Evolutionary conservation across 30 jellyfish, hydroid and myxozoan genomes (phyloP).

Genomic region (Aurelia aurita complex sp. Pacific): DNA sequence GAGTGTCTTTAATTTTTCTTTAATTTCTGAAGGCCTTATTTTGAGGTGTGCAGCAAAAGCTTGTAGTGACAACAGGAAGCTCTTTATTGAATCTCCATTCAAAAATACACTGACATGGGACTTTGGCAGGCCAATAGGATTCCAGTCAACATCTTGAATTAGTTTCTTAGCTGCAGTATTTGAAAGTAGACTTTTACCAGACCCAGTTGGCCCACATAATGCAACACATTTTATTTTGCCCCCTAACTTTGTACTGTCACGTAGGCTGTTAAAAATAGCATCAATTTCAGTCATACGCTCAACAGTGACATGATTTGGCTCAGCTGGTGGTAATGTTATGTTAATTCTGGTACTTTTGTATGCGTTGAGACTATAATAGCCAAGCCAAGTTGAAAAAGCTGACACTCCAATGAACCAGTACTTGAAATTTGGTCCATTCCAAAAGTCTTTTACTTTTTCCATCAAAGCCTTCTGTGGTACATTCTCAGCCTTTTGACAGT

Average conservation of each 20-base stretch:
- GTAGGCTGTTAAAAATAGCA: not conserved
- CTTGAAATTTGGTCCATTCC: slow-evolving; percentile 94
- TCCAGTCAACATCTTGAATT: slow-evolving; percentile 59
- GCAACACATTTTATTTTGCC: slow-evolving; percentile 52
- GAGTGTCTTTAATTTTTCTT: slow-evolving; percentile 27
- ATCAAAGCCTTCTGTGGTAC: not conserved
- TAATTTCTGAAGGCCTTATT: slow-evolving; percentile 68
- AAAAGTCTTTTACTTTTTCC: slow-evolving; percentile 51
- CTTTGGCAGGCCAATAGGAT: slow-evolving; percentile 82
- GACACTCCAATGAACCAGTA: slow-evolving; percentile 97
- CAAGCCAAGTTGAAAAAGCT: slow-evolving; percentile 77
- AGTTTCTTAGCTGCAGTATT: slow-evolving; percentile 55
- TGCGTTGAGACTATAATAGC: slow-evolving; percentile 83
- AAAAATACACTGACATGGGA: slow-evolving; percentile 76
- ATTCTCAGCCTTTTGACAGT: slow-evolving; percentile 16
- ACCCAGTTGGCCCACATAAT: slow-evolving; percentile 86
- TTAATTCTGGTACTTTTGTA: slow-evolving; percentile 79
- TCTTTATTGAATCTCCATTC: slow-evolving; percentile 63
- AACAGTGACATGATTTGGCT: slow-evolving; percentile 76
- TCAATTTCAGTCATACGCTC: slow-evolving; percentile 50
- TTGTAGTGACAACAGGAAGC: slow-evolving; percentile 80
- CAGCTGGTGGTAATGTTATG: slow-evolving; percentile 66
- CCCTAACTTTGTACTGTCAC: slow-evolving; percentile 15
- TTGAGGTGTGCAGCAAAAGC: slow-evolving; percentile 80
- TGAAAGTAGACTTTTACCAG: slow-evolving; percentile 87